Evolutionary conservation across 2,797 vertebrate genomes (phyloP).

Genomic region (Synaphobranchus kaupii): DNA sequence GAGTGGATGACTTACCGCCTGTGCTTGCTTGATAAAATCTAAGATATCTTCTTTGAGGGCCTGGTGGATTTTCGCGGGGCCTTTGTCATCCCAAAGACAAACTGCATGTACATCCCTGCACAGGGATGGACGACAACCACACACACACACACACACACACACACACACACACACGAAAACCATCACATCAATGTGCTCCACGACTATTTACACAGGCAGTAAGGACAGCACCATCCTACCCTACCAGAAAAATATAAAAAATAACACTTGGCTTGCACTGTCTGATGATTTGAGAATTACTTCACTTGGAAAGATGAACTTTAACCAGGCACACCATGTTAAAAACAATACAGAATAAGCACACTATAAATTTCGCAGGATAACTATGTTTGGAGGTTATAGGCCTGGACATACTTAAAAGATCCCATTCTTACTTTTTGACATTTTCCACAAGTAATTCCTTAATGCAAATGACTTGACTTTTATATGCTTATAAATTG

Average conservation of each 20-base stretch:
- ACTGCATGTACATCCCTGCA: slow-evolving; percentile 95
- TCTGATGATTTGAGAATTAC: background rate
- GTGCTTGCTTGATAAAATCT: slow-evolving; percentile 99
- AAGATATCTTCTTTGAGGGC: slow-evolving; percentile 98
- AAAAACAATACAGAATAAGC: background rate
- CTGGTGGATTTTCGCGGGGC: slow-evolving; percentile 97
- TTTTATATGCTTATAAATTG: background rate
- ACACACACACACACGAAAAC: background rate
- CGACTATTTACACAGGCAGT: background rate
- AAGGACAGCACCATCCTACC: background rate
- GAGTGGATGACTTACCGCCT: slow-evolving; percentile 73
- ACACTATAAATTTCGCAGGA: background rate
- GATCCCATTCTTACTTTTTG: background rate
- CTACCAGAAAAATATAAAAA: background rate
- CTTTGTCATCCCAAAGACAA: slow-evolving; percentile 99
- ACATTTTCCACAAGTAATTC: background rate
- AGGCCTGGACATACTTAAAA: background rate
- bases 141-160: no score
- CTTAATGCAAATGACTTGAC: background rate
- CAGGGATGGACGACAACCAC: background rate
- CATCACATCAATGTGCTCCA: background rate
- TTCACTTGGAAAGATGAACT: background rate
- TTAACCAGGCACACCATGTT: background rate
- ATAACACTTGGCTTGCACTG: background rate
- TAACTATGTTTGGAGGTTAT: background rate